These are phyloP conservation scores for Elgaria multicarinata DNA, from an alignment of 2,113 vertebrate species.

Conservation along the genomic window DNA sequence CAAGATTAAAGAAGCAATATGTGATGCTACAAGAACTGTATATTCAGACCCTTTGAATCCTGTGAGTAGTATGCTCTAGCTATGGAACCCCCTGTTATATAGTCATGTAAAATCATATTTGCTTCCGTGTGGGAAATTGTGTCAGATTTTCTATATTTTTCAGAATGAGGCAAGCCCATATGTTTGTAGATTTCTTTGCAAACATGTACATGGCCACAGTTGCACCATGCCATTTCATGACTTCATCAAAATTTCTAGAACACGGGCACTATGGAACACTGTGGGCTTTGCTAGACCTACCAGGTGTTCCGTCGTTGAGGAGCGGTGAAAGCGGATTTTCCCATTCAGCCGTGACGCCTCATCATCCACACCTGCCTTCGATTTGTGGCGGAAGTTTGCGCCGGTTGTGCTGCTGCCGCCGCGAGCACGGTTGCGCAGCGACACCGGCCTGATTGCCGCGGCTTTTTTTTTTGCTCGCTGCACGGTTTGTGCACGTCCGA, in stretches of 20 bases:
- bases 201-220: background rate
- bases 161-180: background rate
- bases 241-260: no score
- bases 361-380: no score
- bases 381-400: no score
- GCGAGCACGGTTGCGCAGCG: no score
- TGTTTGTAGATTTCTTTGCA: background rate
- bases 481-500: no score
- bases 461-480: no score
- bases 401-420: no score
- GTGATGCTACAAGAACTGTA: conserved; percentile 45
- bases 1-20: conserved; percentile 38
- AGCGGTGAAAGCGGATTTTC: no score
- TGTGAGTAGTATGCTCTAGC: conserved; percentile 24
- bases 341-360: no score
- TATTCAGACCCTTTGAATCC: conserved; percentile 39
- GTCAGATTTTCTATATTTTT: background rate
- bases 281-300: no score
- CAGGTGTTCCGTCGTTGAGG: no score
- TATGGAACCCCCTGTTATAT: background rate
- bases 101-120: background rate
- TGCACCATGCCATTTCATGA: background rate
- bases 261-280: background rate
- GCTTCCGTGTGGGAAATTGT: background rate
- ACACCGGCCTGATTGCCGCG: no score